phyloP scores from a whole-genome alignment of 53 echinoderm and acorn worm species.

The Patiria pectinifera region DNA sequence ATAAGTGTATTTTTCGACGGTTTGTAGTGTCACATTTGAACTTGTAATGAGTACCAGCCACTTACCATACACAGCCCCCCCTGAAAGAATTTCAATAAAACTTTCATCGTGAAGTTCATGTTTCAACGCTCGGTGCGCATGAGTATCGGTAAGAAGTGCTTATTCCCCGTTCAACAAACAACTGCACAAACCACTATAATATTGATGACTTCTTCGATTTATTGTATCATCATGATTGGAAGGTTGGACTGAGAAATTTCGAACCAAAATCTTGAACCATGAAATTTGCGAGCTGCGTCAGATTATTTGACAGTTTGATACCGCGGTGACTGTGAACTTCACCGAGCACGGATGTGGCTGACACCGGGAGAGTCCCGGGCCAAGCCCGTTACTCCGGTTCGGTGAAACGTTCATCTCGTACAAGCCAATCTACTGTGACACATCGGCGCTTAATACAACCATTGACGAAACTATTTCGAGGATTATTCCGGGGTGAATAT shows the following conservation, averaged over 20 bases:
- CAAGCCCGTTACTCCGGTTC: not conserved
- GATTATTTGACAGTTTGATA: not conserved
- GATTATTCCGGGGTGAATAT: not conserved
- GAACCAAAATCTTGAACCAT: not conserved
- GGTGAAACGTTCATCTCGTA: not conserved
- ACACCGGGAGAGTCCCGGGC: not conserved
- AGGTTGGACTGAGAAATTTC: not conserved
- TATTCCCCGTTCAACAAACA: no score
- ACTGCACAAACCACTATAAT: no score
- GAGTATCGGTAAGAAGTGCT: not conserved
- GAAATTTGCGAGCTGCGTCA: not conserved
- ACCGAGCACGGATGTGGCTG: not conserved
- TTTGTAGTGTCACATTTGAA: no score
- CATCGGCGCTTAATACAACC: not conserved
- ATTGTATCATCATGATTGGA: not conserved
- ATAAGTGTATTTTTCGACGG: no score
- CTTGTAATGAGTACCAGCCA: not conserved
- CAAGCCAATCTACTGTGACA: not conserved
- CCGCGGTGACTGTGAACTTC: not conserved
- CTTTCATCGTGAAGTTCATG: constrained; percentile 28
- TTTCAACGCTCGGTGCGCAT: not conserved
- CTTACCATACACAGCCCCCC: not conserved
- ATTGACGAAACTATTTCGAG: not conserved
- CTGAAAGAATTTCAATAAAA: not conserved
- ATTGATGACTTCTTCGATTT: no score